Evolutionary conservation across 2,113 vertebrate genomes (phyloP).

Genomic region (Naja naja): DNA sequence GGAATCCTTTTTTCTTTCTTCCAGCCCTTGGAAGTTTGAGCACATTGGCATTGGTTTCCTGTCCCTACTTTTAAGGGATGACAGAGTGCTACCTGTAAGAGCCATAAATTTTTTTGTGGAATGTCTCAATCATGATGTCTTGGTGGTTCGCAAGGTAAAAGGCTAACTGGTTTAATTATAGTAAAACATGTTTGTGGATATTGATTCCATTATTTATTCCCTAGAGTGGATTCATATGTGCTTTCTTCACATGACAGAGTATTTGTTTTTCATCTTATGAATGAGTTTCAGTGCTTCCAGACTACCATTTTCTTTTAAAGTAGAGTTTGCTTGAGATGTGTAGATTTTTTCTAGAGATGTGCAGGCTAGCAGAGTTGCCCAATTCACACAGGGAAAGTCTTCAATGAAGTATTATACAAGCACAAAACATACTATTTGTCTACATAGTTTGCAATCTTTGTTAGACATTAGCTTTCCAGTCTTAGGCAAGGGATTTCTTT

Average conservation of each 20-base stretch:
- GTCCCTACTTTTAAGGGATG: constrained; percentile 90
- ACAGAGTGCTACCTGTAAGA: constrained; percentile 80
- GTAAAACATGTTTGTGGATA: background rate
- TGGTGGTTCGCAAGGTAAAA: constrained; percentile 92
- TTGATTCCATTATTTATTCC: background rate
- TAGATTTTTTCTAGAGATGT: background rate
- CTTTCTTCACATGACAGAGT: background rate
- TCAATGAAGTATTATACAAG: background rate
- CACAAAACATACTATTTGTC: background rate
- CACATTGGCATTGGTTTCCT: constrained; percentile 93
- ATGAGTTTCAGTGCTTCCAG: background rate
- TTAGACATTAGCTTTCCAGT: background rate
- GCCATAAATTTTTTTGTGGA: constrained; percentile 90
- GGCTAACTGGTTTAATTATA: background rate
- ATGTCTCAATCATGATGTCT: constrained; percentile 94
- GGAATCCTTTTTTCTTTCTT: rapidly evolving
- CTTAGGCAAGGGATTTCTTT: background rate
- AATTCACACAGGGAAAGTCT: background rate
- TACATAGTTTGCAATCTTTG: background rate
- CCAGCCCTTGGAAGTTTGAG: constrained; percentile 97
- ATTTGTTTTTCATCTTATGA: background rate
- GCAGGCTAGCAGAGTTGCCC: background rate
- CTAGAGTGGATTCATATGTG: background rate
- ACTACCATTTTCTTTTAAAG: background rate
- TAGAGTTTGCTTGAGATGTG: background rate